phyloP scores from a whole-genome alignment of 2,888 invertebrate genomes.

The Tachina lurida region DNA sequence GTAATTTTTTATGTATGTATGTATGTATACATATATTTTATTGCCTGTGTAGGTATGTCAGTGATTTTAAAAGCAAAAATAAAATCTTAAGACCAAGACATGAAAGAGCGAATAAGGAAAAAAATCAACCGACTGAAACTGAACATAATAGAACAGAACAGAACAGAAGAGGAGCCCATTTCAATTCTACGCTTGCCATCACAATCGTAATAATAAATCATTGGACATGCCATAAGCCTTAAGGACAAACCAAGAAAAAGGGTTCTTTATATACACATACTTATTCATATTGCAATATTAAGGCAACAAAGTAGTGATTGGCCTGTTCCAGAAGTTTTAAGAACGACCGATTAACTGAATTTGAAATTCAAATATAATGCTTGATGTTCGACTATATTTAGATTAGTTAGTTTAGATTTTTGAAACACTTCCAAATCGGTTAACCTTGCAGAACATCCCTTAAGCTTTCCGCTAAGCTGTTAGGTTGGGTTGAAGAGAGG shows the following conservation, averaged over 20 bases:
- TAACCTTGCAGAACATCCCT: too few species aligned
- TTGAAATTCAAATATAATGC: too few species aligned
- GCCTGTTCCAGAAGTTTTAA: conserved; percentile 23
- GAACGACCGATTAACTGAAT: background rate
- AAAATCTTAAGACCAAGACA: conserved; percentile 27
- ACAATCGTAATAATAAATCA: conserved; percentile 70
- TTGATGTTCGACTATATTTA: too few species aligned
- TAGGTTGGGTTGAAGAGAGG: too few species aligned
- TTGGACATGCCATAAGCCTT: conserved; percentile 67
- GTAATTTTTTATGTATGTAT: conserved; percentile 4
- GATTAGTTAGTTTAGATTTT: too few species aligned
- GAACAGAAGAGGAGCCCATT: conserved; percentile 55
- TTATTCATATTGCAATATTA: conserved; percentile 6
- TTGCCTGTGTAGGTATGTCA: background rate
- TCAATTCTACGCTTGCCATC: conserved; percentile 70
- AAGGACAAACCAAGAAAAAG: conserved; percentile 61
- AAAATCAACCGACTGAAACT: conserved; percentile 48
- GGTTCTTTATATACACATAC: conserved; percentile 5
- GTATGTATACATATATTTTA: background rate
- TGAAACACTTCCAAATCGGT: too few species aligned
- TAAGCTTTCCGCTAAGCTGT: too few species aligned
- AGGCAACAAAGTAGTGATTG: conserved; percentile 11
- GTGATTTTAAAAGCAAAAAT: conserved; percentile 25
- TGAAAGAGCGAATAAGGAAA: background rate
- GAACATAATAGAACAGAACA: conserved; percentile 1